Conservation (phyloP, 2,113 vertebrate genomes). For the Sula dactylatra region DNA sequence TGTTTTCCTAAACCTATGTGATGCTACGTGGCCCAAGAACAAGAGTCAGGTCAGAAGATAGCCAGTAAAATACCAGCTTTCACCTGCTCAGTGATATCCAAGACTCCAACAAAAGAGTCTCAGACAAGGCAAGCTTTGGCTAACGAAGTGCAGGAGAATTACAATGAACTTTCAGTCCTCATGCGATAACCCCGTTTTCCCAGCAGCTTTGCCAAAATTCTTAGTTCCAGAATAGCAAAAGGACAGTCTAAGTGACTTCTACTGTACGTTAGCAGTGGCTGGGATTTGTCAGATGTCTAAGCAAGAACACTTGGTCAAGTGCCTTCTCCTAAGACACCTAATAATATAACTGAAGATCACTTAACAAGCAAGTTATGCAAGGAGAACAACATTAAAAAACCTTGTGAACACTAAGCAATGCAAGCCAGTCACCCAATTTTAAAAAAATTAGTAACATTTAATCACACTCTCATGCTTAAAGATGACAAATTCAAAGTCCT, state of each 20-base stretch:
- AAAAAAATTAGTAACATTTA: not conserved
- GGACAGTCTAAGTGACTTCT: not conserved
- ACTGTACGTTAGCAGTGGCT: not conserved
- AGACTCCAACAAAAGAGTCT: not conserved
- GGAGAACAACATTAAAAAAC: not conserved
- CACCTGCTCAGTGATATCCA: not conserved
- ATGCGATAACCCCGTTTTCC: not conserved
- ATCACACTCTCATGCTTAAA: not conserved
- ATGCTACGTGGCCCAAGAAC: not conserved
- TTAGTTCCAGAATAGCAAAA: not conserved
- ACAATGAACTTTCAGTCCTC: not conserved
- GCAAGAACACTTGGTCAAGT: not conserved
- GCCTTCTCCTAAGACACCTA: not conserved
- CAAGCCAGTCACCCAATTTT: not conserved
- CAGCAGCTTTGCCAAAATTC: not conserved
- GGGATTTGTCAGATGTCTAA: not conserved
- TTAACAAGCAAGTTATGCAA: rapidly evolving
- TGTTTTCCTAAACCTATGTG: rapidly evolving
- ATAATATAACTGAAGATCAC: not conserved
- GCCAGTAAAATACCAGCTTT: not conserved
- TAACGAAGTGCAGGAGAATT: not conserved
- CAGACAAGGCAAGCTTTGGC: not conserved
- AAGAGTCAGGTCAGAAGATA: not conserved
- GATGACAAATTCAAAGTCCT: not conserved
- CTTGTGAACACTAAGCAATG: not conserved